Evolutionary conservation across 2,113 vertebrate genomes (phyloP).

Genomic region (Scatophagus argus): DNA sequence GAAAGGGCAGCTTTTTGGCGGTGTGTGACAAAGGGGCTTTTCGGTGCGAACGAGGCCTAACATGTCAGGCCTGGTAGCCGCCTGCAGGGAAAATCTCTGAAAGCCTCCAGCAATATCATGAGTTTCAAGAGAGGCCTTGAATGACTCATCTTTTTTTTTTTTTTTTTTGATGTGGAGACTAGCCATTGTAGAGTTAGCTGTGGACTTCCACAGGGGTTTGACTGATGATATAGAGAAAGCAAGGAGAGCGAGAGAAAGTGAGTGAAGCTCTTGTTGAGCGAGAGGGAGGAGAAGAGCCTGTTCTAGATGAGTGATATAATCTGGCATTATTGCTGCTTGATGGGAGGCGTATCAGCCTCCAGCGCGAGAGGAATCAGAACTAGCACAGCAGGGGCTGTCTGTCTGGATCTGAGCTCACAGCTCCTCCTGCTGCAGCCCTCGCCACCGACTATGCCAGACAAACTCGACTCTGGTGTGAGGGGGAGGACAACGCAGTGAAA

Average conservation of each 20-base stretch:
- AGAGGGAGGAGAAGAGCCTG: constrained; percentile 62
- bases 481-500: constrained; percentile 57
- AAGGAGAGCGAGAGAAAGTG: constrained; percentile 42
- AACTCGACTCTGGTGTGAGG: constrained; percentile 58
- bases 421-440: constrained; percentile 60
- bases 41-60: constrained; percentile 11
- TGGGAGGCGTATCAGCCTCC: constrained; percentile 70
- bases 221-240: constrained; percentile 59
- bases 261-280: constrained; percentile 57
- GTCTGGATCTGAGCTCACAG: constrained; percentile 67
- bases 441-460: constrained; percentile 71
- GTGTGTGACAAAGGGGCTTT: constrained; percentile 72
- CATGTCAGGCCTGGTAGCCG: constrained; percentile 40
- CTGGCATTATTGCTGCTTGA: constrained; percentile 78
- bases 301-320: constrained; percentile 76
- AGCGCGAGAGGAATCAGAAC: constrained; percentile 70
- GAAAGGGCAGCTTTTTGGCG: constrained; percentile 73
- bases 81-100: constrained; percentile 67
- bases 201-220: constrained; percentile 50
- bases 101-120: constrained; percentile 72
- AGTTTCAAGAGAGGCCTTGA: constrained; percentile 69
- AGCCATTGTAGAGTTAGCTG: constrained; percentile 57
- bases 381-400: constrained; percentile 74
- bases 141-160: constrained; percentile 75
- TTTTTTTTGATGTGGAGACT: constrained; percentile 75